Evolutionary conservation across 2,113 vertebrate genomes (phyloP).

Genomic region (rabbit (Oryctolagus cuniculus)): DNA sequence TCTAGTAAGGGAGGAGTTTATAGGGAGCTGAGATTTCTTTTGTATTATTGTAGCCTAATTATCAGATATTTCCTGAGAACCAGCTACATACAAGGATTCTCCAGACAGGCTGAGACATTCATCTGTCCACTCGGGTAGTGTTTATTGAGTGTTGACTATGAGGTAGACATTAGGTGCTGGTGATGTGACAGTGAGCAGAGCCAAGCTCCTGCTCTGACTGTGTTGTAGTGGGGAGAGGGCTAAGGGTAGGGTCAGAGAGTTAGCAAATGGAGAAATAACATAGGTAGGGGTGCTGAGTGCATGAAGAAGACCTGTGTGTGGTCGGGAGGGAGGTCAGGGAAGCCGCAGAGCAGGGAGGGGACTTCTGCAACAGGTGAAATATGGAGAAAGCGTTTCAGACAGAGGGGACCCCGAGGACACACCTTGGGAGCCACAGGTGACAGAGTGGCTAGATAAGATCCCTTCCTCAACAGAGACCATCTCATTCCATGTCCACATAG

Average conservation of each 20-base stretch:
- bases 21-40: background rate
- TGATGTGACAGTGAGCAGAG: background rate
- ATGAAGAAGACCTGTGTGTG: background rate
- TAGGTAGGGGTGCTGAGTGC: background rate
- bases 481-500: accelerated
- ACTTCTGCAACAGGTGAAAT: too few species aligned
- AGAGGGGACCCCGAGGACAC: background rate
- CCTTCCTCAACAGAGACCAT: background rate
- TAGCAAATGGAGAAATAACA: background rate
- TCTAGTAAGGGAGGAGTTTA: background rate
- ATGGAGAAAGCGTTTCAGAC: too few species aligned
- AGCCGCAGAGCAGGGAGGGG: background rate
- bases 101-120: background rate
- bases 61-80: background rate
- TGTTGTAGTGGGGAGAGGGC: background rate
- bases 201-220: background rate
- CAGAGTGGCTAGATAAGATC: background rate
- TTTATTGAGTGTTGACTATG: background rate
- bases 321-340: background rate
- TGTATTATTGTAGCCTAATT: background rate
- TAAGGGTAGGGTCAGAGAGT: too few species aligned
- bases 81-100: background rate
- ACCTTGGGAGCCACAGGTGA: background rate
- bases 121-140: background rate
- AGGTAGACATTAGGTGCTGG: background rate